Conservation (phyloP, 2,113 vertebrate genomes). For the Cephalopterus ornatus region DNA sequence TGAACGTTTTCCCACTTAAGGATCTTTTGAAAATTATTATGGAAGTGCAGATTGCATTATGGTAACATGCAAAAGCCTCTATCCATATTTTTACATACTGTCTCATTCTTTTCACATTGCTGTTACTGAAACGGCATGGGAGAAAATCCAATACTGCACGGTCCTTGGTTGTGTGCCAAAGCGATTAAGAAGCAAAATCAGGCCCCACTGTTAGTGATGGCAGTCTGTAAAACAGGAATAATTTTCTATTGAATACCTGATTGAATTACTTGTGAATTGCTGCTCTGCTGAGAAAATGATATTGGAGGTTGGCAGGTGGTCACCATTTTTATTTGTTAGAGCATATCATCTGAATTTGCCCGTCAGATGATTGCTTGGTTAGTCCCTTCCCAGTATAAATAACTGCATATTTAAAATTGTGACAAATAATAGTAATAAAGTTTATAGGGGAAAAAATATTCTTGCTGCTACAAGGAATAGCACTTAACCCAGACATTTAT, state of each 20-base stretch:
- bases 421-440: constrained; percentile 59
- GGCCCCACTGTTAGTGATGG: neutral
- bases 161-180: constrained; percentile 6
- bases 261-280: constrained; percentile 62
- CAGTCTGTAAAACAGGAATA: constrained; percentile 44
- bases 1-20: neutral
- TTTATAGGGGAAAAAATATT: neutral
- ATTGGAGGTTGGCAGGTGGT: constrained; percentile 34
- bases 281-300: constrained; percentile 54
- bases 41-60: neutral
- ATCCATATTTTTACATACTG: neutral
- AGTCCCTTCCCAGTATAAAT: constrained; percentile 24
- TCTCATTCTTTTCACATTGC: neutral
- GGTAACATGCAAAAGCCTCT: neutral
- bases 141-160: neutral
- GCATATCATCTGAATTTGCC: constrained; percentile 36
- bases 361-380: constrained; percentile 35
- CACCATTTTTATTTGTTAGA: constrained; percentile 49
- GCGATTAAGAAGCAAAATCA: constrained; percentile 34
- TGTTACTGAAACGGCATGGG: neutral
- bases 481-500: constrained; percentile 36
- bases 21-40: neutral
- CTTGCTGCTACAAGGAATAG: constrained; percentile 9
- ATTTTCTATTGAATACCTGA: constrained; percentile 62
- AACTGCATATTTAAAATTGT: constrained; percentile 29